These are phyloP conservation scores for Palythoa caribaeorum DNA, from an alignment of 92 coral and sea anemone genomes.

Conservation along the genomic window DNA sequence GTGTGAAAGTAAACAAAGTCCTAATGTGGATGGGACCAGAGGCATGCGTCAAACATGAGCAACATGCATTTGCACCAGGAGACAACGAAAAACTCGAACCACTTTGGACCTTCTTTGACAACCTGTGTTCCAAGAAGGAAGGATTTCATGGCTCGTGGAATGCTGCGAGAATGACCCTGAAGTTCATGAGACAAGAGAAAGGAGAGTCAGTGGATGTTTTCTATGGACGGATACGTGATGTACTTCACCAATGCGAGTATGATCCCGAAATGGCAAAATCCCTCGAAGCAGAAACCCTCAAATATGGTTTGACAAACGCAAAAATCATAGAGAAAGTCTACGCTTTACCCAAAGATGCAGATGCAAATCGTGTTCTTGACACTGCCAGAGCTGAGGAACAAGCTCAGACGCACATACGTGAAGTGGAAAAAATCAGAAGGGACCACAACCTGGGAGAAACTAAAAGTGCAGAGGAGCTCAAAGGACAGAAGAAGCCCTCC, in stretches of 20 bases:
- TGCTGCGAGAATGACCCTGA: conserved; percentile 76
- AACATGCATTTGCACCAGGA: conserved; percentile 71
- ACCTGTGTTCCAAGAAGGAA: conserved; percentile 76
- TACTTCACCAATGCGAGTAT: conserved; percentile 78
- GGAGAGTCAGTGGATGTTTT: conserved; percentile 79
- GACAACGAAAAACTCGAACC: conserved; percentile 72
- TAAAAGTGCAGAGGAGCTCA: conserved; percentile 79
- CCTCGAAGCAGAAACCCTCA: conserved; percentile 75
- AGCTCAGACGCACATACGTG: conserved; percentile 73
- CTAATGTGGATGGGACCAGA: conserved; percentile 83
- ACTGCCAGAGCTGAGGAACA: conserved; percentile 84
- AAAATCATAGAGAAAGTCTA: conserved; percentile 78
- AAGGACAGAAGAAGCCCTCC: conserved; percentile 70
- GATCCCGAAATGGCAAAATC: conserved; percentile 71
- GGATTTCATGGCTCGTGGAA: conserved; percentile 78
- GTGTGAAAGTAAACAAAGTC: conserved; percentile 69
- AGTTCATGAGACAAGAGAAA: conserved; percentile 76
- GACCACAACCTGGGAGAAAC: conserved; percentile 80
- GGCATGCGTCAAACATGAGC: conserved; percentile 82
- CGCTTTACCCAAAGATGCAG: conserved; percentile 72
- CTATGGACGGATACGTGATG: conserved; percentile 74
- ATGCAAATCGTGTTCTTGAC: conserved; percentile 73
- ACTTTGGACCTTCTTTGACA: conserved; percentile 74
- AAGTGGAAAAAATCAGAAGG: conserved; percentile 78
- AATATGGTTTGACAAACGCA: conserved; percentile 71